Evolutionary conservation across 2,888 invertebrate genomes (phyloP), one percentile per base, ranked within the genome.

Genomic region (Caenorhabditis becei): DNA sequence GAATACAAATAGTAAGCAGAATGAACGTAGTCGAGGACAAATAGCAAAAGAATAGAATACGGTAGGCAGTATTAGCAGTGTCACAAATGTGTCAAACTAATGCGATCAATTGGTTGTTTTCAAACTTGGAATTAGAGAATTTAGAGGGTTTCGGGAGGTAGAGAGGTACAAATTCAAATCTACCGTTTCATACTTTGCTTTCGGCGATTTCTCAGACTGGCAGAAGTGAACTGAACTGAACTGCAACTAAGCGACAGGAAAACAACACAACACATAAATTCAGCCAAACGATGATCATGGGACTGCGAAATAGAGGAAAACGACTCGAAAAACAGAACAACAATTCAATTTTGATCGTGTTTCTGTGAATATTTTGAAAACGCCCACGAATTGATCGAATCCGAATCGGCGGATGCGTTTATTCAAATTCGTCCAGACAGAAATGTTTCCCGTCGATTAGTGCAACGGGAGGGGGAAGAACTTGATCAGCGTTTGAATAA

Each of bases 401-500:
- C 10, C 35, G 35, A 35, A 35, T 35, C n/a, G n/a, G n/a, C n/a
- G n/a, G n/a, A n/a, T n/a, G n/a, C n/a, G n/a, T n/a, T n/a, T n/a
- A n/a, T n/a, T 41, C 11, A 41, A 41, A 11, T 41, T 41, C 41
- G 11, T 41, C 7, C 14, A 14, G 14, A 41, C 41, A 11, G 41
- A n/a, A n/a, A n/a, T 35, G 35, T 35, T 35, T 10, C 5, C 2
- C 18, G 18, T 18, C 4, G n/a, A 47, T 47, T n/a, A 47, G 47
- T 47, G 47, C 47, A 51, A 51, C 24, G 24, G 5, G 20, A 18
- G 2, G 56, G 16, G 54, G 56, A 37, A 35, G 49, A 47, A 63
- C 49, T 72, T 56, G 56, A 72, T 63, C 32, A 54, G 51, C 28
- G 26, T 54, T 54, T n/a, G 54, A 54, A 54, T 28, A 54, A 54